Conservation (phyloP, 1,140 invertebrate genomes). For the Drosophila ogumai region DNA sequence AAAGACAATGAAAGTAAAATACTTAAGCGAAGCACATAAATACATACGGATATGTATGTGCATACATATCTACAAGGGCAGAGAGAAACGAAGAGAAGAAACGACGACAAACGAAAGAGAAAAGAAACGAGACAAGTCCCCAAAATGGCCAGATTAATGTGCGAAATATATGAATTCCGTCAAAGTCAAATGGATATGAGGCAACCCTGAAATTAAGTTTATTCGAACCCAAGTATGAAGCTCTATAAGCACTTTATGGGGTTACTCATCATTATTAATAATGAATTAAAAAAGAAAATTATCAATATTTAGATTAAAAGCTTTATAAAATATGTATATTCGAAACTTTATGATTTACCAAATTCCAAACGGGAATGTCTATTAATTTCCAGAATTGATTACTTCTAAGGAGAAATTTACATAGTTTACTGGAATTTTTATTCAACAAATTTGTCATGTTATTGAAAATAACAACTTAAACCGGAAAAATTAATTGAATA, state of each 20-base stretch:
- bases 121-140: constrained; percentile 18
- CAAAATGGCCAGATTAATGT: constrained; percentile 56
- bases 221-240: constrained; percentile 14
- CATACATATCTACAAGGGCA: constrained; percentile 40
- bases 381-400: background rate
- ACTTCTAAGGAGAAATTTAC: background rate
- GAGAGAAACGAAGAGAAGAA: constrained; percentile 21
- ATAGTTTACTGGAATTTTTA: background rate
- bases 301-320: background rate
- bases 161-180: constrained; percentile 54
- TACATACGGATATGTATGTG: background rate
- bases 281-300: background rate
- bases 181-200: constrained; percentile 37
- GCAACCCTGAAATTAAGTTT: constrained; percentile 24
- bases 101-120: constrained; percentile 13
- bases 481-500: too few relatives aligned
- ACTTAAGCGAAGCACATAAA: constrained; percentile 13
- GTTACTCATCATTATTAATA: background rate
- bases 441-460: background rate
- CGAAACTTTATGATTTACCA: background rate
- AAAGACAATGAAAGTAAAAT: constrained; percentile 43
- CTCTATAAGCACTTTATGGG: too few relatives aligned
- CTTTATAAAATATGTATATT: background rate
- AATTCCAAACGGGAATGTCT: background rate
- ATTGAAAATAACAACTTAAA: too few relatives aligned